Evolutionary conservation across 2,888 invertebrate species (phyloP).

Genomic region (Zhuqinia jingwanae): DNA sequence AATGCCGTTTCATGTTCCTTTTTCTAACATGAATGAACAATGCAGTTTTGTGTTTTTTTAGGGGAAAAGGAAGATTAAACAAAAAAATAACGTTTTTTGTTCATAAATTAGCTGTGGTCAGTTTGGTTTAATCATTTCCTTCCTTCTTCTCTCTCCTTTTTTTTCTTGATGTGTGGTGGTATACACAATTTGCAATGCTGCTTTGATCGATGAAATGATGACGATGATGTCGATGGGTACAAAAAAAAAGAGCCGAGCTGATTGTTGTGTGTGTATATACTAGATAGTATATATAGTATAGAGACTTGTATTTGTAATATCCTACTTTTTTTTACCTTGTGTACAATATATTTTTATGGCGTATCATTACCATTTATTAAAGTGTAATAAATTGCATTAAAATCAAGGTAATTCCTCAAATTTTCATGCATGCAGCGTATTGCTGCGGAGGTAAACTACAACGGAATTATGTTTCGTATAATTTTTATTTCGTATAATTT

Average conservation of each 20-base stretch:
- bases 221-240: too few species aligned
- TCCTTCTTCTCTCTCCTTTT: conserved; percentile 26
- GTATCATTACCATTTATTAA: conserved; percentile 40
- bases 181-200: too few species aligned
- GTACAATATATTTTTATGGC: conserved; percentile 16
- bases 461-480: conserved; percentile 2
- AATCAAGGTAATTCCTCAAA: conserved; percentile 51
- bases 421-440: conserved; percentile 9
- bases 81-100: conserved; percentile 7
- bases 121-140: conserved; percentile 13
- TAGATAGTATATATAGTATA: too few species aligned
- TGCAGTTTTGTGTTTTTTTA: not conserved
- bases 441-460: not conserved
- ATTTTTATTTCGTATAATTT: not conserved
- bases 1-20: too few species aligned
- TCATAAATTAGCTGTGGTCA: conserved; percentile 26
- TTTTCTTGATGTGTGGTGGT: too few species aligned
- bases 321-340: not conserved
- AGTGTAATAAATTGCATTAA: conserved; percentile 48
- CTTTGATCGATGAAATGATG: conserved; percentile 1
- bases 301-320: too few species aligned
- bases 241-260: too few species aligned
- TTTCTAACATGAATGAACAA: conserved; percentile 1
- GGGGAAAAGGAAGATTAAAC: conserved; percentile 12
- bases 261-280: too few species aligned